Evolutionary conservation across 2,113 vertebrate species (phyloP).

Genomic region (Pheucticus melanocephalus): DNA sequence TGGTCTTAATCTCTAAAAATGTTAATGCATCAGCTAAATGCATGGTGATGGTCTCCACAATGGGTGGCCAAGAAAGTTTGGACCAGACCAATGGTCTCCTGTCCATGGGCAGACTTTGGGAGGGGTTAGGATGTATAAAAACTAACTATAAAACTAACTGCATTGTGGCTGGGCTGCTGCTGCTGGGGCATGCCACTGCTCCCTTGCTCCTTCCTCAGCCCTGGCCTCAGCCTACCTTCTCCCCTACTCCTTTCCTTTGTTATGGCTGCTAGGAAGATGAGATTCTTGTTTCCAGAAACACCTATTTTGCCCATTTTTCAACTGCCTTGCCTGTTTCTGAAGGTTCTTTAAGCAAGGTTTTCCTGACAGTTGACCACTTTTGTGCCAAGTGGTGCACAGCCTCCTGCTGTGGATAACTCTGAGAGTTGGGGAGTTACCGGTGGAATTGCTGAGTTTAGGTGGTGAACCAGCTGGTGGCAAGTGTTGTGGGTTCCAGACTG

Average conservation of each 20-base stretch:
- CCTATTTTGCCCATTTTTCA: background rate
- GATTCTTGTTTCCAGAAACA: background rate
- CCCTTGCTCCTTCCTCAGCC: background rate
- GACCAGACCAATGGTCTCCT: background rate
- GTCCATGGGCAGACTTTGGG: background rate
- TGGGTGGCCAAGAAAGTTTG: background rate
- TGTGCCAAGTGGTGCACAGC: background rate
- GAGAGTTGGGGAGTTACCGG: background rate
- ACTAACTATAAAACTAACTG: background rate
- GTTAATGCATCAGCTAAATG: background rate
- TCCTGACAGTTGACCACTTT: background rate
- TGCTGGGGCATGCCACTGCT: background rate
- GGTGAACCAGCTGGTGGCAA: background rate
- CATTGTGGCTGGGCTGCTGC: background rate
- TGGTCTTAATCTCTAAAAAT: background rate
- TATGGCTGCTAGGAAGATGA: background rate
- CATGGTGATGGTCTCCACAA: background rate
- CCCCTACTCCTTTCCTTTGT: background rate
- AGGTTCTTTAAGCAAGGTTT: background rate
- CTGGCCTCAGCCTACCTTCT: background rate
- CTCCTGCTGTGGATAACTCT: background rate
- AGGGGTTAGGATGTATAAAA: background rate
- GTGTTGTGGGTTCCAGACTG: background rate
- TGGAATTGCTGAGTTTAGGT: background rate
- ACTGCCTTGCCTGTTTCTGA: background rate